phyloP scores from a whole-genome alignment of 2,113 vertebrate genomes.

The Zapus hudsonius region DNA sequence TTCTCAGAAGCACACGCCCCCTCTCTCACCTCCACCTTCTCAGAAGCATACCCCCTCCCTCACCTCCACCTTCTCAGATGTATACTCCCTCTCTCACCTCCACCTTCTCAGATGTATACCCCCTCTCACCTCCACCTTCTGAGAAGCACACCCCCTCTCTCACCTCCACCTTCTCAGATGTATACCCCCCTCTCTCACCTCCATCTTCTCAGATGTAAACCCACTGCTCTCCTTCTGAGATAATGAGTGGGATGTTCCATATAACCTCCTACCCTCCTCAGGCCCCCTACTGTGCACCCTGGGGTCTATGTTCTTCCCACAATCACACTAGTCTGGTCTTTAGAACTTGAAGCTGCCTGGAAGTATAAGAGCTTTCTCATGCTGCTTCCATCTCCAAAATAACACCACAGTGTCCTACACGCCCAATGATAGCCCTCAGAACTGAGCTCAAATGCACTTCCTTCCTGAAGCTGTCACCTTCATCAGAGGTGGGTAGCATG shows the following conservation, averaged over 20 bases:
- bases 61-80: too few species aligned
- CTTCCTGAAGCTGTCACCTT: neutral
- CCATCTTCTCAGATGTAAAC: too few species aligned
- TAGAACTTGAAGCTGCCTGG: neutral
- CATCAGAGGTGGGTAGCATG: neutral
- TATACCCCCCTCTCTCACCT: slow-evolving; percentile 1
- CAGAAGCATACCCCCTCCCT: too few species aligned
- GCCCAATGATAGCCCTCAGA: neutral
- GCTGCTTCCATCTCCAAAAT: neutral
- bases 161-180: neutral
- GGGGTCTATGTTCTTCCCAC: neutral
- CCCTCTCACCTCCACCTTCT: too few species aligned
- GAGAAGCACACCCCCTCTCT: neutral
- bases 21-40: too few species aligned
- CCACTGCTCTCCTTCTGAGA: too few species aligned
- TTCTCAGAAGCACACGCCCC: too few species aligned
- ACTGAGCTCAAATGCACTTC: neutral
- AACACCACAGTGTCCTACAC: neutral
- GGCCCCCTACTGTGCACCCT: neutral
- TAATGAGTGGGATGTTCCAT: too few species aligned
- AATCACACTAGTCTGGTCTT: neutral
- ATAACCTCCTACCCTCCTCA: neutral
- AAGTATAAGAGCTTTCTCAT: neutral
- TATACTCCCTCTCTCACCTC: too few species aligned
- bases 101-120: too few species aligned